phyloP scores from a whole-genome alignment of 2,888 invertebrate species.

The Caenorhabditis virilis region DNA sequence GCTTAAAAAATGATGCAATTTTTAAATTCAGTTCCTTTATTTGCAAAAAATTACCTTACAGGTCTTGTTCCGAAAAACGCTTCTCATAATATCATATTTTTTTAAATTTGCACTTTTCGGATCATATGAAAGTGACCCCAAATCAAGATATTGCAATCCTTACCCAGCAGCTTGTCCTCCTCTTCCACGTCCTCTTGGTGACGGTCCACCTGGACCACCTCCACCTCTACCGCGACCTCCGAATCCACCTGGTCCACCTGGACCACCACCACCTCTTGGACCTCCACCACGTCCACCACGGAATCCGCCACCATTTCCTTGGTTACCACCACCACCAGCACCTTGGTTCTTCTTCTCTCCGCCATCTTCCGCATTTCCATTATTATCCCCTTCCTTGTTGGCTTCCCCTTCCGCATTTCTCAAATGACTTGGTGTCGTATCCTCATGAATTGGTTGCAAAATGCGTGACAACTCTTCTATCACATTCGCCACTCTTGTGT shows the following conservation, averaged over 20 bases:
- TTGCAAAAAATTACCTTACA: no score
- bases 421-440: conserved; percentile 47
- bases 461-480: conserved; percentile 59
- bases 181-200: conserved; percentile 27
- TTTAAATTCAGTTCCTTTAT: no score
- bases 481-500: conserved; percentile 64
- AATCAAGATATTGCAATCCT: conserved; percentile 1
- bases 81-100: no score
- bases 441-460: conserved; percentile 54
- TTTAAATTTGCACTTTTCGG: not conserved
- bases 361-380: conserved; percentile 1
- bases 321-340: conserved; percentile 6
- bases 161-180: conserved; percentile 32
- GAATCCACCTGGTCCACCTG: no score
- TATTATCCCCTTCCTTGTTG: conserved; percentile 10
- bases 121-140: no score
- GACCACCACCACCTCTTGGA: no score
- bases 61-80: no score
- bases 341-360: not conserved
- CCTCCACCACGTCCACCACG: conserved; percentile 35
- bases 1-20: no score
- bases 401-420: conserved; percentile 27
- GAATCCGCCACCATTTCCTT: conserved; percentile 34
- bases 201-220: conserved; percentile 23
- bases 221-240: conserved; percentile 19